Base-by-base conservation (phyloP, 2,888 invertebrate genomes). In the Mesorhabditis belari region DNA sequence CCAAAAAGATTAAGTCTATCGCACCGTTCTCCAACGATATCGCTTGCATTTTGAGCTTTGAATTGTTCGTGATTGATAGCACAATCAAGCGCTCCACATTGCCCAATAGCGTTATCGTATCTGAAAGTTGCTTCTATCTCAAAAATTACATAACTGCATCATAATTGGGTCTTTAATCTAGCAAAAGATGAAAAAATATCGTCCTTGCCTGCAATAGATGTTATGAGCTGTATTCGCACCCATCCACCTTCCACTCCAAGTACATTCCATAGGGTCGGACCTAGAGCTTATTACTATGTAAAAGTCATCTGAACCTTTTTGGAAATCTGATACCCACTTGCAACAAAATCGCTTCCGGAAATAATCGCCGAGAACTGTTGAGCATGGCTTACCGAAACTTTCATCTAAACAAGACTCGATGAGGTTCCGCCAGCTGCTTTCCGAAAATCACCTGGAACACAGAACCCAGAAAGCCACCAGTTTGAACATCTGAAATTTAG, bases 221-320 rank as follows among this genome's bases (percentile, higher is more conserved):
- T 77, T 77, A 61, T 77, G 71, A 3, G 77, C 76, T 6, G 73
- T 77, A 44, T 73, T 75, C 4, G 77, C 75, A 3, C 77, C 77
- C 77, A 77, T 77, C 77, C 77, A 77, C 21, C 77, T 57, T 17
- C 77, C 77, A 5, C 65, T 65, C 77, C 77, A 77, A 5, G 77
- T 65, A 53, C 77, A 77, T 27, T 77, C 77, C 27, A 67, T 59
- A 4, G 77, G 77, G 58, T 77, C 77, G 12, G 71, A 71, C 64
- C 73, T 74, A n/a, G 44, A 35, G n/a, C 12, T 17, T 35, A n/a
- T 9, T 9, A 21, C 51, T 51, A 9, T 1, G 2, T 12, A 17
- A 24, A 25, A 26, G 26, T 24, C 26, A 26, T 9, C 9, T 17
- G 2, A 24, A 27, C 12, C 12, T 25, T 25, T 17, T 23, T n/a